Evolutionary conservation across 2,797 vertebrate genomes (phyloP).

Genomic region (Cryptoblepharus egeriae): DNA sequence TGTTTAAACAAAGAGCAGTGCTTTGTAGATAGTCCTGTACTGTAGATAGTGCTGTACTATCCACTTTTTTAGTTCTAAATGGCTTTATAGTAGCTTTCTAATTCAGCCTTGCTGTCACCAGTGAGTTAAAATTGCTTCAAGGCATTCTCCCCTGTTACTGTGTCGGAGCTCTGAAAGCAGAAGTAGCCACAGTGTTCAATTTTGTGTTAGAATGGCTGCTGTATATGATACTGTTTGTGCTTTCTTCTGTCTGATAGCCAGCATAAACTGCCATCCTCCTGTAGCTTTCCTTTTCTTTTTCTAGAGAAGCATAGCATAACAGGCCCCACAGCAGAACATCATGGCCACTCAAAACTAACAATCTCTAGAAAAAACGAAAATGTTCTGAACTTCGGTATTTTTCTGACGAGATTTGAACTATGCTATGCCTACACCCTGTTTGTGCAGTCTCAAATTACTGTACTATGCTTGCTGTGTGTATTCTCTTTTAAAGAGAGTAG

Average conservation of each 20-base stretch:
- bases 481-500: neutral
- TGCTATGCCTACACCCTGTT: neutral
- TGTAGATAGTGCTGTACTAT: too few relatives aligned
- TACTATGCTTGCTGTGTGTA: neutral
- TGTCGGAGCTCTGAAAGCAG: neutral
- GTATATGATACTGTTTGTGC: neutral
- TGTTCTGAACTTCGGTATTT: neutral
- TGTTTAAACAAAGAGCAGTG: neutral
- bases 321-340: too few relatives aligned
- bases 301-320: neutral
- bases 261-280: neutral
- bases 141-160: neutral
- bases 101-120: neutral
- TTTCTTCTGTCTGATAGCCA: neutral
- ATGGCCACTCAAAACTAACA: too few relatives aligned
- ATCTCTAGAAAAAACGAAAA: too few relatives aligned
- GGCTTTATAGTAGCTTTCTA: neutral
- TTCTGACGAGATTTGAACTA: neutral
- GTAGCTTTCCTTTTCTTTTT: neutral
- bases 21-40: neutral
- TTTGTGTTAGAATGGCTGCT: neutral
- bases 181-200: neutral
- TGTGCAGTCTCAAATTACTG: neutral
- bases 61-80: neutral
- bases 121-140: neutral